Base-by-base conservation (phyloP, 2,113 vertebrate species). In the Tragelaphus buxtoni region DNA sequence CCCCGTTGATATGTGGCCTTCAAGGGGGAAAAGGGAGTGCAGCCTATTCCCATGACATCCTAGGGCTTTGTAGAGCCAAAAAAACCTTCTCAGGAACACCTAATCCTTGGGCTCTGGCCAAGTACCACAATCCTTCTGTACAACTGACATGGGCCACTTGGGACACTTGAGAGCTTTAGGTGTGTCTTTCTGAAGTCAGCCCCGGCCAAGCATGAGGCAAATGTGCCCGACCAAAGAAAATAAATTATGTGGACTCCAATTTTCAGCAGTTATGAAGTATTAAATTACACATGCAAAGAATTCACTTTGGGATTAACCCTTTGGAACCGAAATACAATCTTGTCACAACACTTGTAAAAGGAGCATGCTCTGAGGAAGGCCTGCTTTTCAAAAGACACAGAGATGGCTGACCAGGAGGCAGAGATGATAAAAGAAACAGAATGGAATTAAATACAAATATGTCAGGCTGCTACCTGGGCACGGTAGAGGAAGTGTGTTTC, bases 41-140 rank as follows among this genome's bases (percentile, higher is more conserved):
- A 98, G 98, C 97, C 98, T 98, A 98, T 99, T 99, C 99, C 99
- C 99, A 98, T 98, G 99, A 98, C 99, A 99, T 99, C 98, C 98
- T 22, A 69, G 97, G 98, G 98, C 98, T 99, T 98, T 84, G 98
- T 96, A 98, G 98, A 98, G 99, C 98, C 98, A 98, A 98, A 98
- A 98, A 99, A 98, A 95, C 98, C 98, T 99, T 98, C 99, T 98
- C 93, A 95, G 99, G 99, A 99, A 99, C 99, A 99, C 99, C 99
- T 99, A 99, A 99, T 99, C 99, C 99, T 99, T 99, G 99, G 99
- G 98, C 80, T 86, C 12, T n/a, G 93, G 99, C 99, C 99, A 99
- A 99, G 97, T 84, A 98, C 99, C 99, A 99, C 99, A 99, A 97
- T 98, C 98, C 98, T 97, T 98, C 98, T 80, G 98, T 98, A 99